These are phyloP conservation scores for Physella acuta DNA, from an alignment of 1,140 invertebrate species.

Conservation along the genomic window DNA sequence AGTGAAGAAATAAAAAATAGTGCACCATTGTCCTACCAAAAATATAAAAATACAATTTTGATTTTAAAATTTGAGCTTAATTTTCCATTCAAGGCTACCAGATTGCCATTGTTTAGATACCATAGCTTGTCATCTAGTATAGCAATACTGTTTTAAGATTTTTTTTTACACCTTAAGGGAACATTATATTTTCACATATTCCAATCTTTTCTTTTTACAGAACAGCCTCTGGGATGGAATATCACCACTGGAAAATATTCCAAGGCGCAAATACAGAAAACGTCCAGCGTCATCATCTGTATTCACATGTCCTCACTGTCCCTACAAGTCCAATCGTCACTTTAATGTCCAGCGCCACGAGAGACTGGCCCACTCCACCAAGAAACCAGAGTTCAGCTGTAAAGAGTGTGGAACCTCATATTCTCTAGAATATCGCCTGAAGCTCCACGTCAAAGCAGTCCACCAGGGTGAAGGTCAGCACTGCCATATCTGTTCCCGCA, in stretches of 20 bases:
- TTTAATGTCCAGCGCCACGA: slow-evolving; percentile 26
- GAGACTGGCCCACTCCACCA: slow-evolving; percentile 21
- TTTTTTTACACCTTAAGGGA: too few species aligned
- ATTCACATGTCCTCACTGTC: slow-evolving; percentile 24
- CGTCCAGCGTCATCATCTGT: slow-evolving; percentile 14
- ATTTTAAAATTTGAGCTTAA: too few species aligned
- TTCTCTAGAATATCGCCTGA: slow-evolving; percentile 24
- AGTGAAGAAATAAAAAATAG: too few species aligned
- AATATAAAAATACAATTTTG: too few species aligned
- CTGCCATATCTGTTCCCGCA: slow-evolving; percentile 17
- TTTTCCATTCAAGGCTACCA: too few species aligned
- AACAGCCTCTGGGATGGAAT: neutral
- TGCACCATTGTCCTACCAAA: too few species aligned
- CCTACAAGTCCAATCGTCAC: slow-evolving; percentile 24
- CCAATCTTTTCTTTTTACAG: slow-evolving; percentile 20
- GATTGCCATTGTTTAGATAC: too few species aligned
- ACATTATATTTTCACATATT: too few species aligned
- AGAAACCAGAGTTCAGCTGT: slow-evolving; percentile 27
- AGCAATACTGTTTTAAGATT: too few species aligned
- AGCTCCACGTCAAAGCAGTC: slow-evolving; percentile 24
- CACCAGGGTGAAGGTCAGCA: slow-evolving; percentile 27
- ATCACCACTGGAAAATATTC: slow-evolving; percentile 3
- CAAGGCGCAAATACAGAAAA: slow-evolving; percentile 21
- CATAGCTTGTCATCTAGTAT: too few species aligned
- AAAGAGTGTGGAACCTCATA: slow-evolving; percentile 26